Evolutionary conservation across 2,113 vertebrate species (phyloP), one percentile per base, ranked within the genome.

Genomic region (Mormoops blainvillei): DNA sequence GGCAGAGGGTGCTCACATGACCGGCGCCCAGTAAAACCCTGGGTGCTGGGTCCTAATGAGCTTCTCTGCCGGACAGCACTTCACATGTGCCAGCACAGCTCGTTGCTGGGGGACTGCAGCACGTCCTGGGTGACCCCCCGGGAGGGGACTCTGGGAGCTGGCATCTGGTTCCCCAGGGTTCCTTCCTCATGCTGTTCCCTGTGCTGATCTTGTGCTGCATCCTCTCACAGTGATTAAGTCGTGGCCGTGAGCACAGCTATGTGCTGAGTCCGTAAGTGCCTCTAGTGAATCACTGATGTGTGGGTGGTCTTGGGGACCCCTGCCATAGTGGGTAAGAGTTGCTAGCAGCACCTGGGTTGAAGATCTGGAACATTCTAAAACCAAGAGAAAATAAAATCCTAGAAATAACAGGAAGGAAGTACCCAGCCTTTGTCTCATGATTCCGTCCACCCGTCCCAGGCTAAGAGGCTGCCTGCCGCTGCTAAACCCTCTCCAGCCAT

Each of bases 41-140:
- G 14, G 14, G 43, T 0, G 0, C n/a, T 1, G 65, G n/a, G 0
- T 0, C 76, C 52, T 33, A 41, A 18, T 7, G 0, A 4, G 6
- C 74, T 77, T 26, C 81, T 16, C 36, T 18, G 33, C 8, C 26
- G 9, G 33, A 7, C 24, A 8, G 3, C 71, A 11, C 58, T 19
- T 33, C 63, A 12, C 67, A 41, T 1, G 33, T 28, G 67, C 19
- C 20, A 18, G 15, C 67, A 71, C 18, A 13, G 16, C 36, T 28
- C 1, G 9, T 3, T 24, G 45, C 45, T 41, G 45, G 22, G 58
- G n/a, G 18, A 33, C 24, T 5, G 7, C 22, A 36, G 41, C 5
- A 15, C 0, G 0, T 61, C 74, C 74, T 3, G 45, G 22, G 45
- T 38, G 24, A 38, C 26, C 5, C 31, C 16, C 18, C 1, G 26